Evolutionary conservation across 1,140 invertebrate species (phyloP).

Genomic region (Chymomyza costata): DNA sequence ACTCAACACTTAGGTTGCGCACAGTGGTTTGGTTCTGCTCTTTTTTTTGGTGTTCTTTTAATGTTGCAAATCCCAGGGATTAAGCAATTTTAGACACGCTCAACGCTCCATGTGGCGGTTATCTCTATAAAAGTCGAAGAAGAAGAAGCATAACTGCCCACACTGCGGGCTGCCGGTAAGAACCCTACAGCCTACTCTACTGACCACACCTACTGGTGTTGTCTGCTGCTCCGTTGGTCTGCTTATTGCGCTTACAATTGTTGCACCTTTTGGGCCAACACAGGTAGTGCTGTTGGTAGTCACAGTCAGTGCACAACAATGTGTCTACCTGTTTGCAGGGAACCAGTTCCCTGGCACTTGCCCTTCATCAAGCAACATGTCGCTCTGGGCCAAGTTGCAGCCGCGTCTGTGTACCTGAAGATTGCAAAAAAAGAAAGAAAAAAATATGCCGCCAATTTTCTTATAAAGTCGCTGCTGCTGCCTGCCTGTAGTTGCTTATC

Average conservation of each 20-base stretch:
- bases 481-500: slow-evolving; percentile 1
- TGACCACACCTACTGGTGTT: neutral
- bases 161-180: slow-evolving; percentile 10
- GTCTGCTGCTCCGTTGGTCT: neutral
- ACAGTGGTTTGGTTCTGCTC: neutral
- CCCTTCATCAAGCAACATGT: no score
- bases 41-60: neutral
- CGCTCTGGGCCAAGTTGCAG: no score
- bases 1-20: slow-evolving; percentile 14
- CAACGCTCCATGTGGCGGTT: slow-evolving; percentile 9
- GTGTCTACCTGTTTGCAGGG: no score
- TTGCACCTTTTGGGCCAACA: neutral
- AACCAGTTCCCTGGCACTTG: no score
- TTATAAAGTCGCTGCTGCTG: no score
- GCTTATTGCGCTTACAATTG: neutral
- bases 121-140: slow-evolving; percentile 1
- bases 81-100: slow-evolving; percentile 30
- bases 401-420: no score
- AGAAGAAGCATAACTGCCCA: neutral
- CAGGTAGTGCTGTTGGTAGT: no score
- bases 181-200: slow-evolving; percentile 14
- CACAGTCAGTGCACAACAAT: no score
- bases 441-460: no score
- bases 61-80: slow-evolving; percentile 17
- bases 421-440: no score